Evolutionary conservation across 2,113 vertebrate genomes (phyloP), one percentile per base, ranked within the genome.

Genomic region (Oxygymnocypris stewartii): DNA sequence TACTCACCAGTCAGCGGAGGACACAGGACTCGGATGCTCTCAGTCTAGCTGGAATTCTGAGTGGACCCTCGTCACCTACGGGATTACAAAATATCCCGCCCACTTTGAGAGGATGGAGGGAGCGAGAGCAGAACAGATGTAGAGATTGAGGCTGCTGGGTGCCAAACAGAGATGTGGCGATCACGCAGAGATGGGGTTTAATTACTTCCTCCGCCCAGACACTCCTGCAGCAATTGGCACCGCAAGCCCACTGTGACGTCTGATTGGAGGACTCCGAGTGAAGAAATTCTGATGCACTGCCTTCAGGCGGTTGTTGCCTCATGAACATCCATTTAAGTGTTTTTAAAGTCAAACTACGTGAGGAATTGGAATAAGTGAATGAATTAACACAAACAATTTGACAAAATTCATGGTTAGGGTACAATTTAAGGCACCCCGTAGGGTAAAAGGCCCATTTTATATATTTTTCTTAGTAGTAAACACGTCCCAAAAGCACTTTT

Each of bases 171-270:
- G 61, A 51, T 25, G 80, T 54, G 35, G 81, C 37, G 42, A 63
- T 82, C 73, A 80, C 35, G 78, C 42, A 74, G 84, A 88, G 84
- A 37, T 7, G 11, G 20, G 49, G 80, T 86, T 88, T 84, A 88
- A 83, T 88, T 83, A 86, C 80, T 86, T 82, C 79, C 85, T 63
- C 79, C 69, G 69, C 85, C 79, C 57, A 18, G 42, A 47, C 47
- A 73, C 85, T 82, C 13, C 84, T 88, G 59, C 73, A 76, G 84
- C 79, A 85, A 65, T 82, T 82, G 84, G 79, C 76, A 77, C 84
- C 8, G 6, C 69, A 85, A 76, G 78, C 20, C 71, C 61, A 85
- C 73, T 82, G 84, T 42, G 25, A 74, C 35, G n/a, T 82, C 79
- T 77, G 79, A 85, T 65, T 67, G 78, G 28, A 54, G 69, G 20